Percentiles rank a stretch among this genome's conserved stretches.
These are phyloP conservation scores for Manis javanica DNA, from an alignment of 2,797 vertebrate genomes.

Conservation along the genomic window DNA sequence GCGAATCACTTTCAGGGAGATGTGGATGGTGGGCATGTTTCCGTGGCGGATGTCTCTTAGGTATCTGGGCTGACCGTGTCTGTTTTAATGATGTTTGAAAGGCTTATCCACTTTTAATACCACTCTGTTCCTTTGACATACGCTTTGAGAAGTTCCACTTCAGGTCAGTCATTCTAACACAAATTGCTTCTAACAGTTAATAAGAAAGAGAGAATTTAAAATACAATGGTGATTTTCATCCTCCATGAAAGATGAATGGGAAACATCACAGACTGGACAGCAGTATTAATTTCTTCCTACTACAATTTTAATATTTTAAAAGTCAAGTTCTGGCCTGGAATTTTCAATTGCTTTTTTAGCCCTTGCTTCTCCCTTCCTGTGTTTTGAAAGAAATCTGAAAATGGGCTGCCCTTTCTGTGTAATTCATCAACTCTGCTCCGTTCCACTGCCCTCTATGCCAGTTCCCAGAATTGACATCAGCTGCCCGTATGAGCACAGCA, in stretches of 20 bases:
- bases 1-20: background rate
- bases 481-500: background rate
- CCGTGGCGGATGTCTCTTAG: background rate
- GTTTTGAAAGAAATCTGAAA: slow-evolving; percentile 53
- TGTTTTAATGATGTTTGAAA: background rate
- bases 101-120: background rate
- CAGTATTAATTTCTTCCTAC: slow-evolving; percentile 45
- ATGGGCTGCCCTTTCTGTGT: slow-evolving; percentile 49
- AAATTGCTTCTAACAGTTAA: background rate
- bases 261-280: background rate
- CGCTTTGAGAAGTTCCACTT: background rate
- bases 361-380: slow-evolving; percentile 8
- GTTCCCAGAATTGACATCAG: slow-evolving; percentile 66
- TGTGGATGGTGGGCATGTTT: background rate
- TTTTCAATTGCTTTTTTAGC: slow-evolving; percentile 36
- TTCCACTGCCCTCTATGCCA: slow-evolving; percentile 12
- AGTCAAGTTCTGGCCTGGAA: background rate
- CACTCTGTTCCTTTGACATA: background rate
- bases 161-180: background rate
- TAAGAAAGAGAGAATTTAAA: background rate
- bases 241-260: background rate
- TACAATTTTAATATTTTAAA: slow-evolving; percentile 51
- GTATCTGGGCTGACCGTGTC: background rate
- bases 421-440: slow-evolving; percentile 53
- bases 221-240: slow-evolving; percentile 9